Percentiles rank a stretch among this genome's conserved stretches.
Evolutionary conservation across 2,797 vertebrate species (phyloP).

Genomic region (Orientallactaga sibirica): DNA sequence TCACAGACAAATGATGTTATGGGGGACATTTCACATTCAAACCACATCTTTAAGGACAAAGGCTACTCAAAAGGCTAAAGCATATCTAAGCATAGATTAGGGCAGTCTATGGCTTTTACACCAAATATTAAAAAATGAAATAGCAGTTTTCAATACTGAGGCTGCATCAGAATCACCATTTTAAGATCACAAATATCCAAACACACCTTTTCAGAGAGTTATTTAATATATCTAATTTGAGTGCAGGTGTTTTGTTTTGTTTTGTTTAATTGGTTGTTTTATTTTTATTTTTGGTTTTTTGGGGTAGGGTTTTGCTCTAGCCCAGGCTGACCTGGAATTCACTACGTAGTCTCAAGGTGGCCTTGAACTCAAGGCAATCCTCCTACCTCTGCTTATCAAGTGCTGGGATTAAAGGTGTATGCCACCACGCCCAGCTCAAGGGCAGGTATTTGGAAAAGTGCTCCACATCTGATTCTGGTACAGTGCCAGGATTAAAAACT

Average conservation of each 20-base stretch:
- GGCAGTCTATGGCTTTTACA: neutral
- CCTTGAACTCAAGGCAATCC: too few species aligned
- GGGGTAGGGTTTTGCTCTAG: too few species aligned
- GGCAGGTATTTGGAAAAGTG: slow-evolving; percentile 40
- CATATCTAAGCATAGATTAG: neutral
- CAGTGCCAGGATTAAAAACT: slow-evolving; percentile 1
- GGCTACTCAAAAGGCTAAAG: neutral
- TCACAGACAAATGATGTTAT: too few species aligned
- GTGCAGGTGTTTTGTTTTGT: neutral
- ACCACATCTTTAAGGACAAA: slow-evolving; percentile 13
- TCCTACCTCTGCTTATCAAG: too few species aligned
- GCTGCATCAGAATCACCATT: neutral
- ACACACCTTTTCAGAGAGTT: neutral
- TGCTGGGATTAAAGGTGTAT: too few species aligned
- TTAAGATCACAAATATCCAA: neutral
- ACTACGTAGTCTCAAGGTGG: too few species aligned
- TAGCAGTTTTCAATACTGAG: neutral
- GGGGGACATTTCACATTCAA: too few species aligned
- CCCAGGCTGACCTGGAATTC: too few species aligned
- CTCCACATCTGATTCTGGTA: neutral
- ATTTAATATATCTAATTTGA: slow-evolving; percentile 13
- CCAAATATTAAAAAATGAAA: slow-evolving; percentile 12
- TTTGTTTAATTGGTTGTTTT: too few species aligned
- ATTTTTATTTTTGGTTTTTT: too few species aligned
- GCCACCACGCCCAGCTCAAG: too few species aligned